Evolutionary conservation across 2,797 vertebrate species (phyloP).

Genomic region (Sylvilagus floridanus): DNA sequence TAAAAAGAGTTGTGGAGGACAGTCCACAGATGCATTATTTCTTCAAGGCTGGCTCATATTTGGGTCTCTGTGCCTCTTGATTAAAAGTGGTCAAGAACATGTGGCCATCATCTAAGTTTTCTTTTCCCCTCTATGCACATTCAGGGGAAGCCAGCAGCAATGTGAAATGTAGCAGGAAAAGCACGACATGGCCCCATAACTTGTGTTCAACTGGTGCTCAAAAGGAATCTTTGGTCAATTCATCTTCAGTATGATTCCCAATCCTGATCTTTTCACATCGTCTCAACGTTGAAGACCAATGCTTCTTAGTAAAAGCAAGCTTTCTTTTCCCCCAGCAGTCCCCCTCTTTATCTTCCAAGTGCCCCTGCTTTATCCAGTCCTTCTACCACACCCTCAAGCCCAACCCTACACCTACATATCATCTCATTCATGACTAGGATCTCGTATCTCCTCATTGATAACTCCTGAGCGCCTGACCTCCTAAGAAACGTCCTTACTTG

Average conservation of each 20-base stretch:
- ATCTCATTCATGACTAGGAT: slow-evolving; percentile 16
- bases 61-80: background rate
- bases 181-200: background rate
- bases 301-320: slow-evolving; percentile 23
- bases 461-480: slow-evolving; percentile 29
- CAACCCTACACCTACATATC: background rate
- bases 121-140: background rate
- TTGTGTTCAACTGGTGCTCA: background rate
- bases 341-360: background rate
- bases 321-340: background rate
- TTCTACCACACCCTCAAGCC: background rate
- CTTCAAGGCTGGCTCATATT: background rate
- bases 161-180: background rate
- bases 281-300: background rate
- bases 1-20: slow-evolving; percentile 60
- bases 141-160: background rate
- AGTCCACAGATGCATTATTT: background rate
- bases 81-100: background rate
- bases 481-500: background rate
- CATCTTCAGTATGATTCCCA: background rate
- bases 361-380: background rate
- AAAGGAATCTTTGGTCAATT: background rate
- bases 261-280: background rate
- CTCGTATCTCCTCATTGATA: background rate
- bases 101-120: background rate